Percentiles rank a stretch among this genome's conserved stretches.
phyloP scores from a whole-genome alignment of 2,113 vertebrate genomes.

The Myiozetetes cayanensis region DNA sequence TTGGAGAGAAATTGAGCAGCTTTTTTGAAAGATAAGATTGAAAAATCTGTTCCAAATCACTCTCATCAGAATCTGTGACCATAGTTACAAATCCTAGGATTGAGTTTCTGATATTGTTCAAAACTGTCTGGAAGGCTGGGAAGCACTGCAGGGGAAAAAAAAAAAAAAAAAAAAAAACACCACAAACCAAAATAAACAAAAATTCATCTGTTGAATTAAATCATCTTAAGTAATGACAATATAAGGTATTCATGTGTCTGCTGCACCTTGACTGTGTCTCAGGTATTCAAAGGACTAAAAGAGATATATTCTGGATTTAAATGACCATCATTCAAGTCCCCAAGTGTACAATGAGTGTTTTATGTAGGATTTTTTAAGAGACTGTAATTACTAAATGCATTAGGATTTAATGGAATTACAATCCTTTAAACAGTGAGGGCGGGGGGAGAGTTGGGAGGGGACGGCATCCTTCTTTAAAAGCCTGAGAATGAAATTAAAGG shows the following conservation, averaged over 20 bases:
- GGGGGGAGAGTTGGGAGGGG: too few relatives aligned
- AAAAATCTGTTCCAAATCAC: neutral
- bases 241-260: neutral
- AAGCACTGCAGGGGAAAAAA: neutral
- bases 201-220: neutral
- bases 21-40: neutral
- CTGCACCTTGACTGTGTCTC: neutral
- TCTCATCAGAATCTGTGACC: neutral
- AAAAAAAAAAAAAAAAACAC: too few relatives aligned
- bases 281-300: neutral
- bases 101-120: neutral
- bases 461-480: neutral
- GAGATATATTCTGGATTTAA: neutral
- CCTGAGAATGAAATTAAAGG: neutral
- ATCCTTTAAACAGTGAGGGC: neutral
- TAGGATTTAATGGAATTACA: neutral
- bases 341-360: neutral
- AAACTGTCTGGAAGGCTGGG: neutral
- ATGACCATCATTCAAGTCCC: neutral
- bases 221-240: neutral
- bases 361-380: neutral
- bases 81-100: neutral
- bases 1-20: neutral
- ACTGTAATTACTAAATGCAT: neutral
- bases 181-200: too few relatives aligned